phyloP scores from a whole-genome alignment of 2,797 vertebrate species.

The Chromobotia macracanthus region DNA sequence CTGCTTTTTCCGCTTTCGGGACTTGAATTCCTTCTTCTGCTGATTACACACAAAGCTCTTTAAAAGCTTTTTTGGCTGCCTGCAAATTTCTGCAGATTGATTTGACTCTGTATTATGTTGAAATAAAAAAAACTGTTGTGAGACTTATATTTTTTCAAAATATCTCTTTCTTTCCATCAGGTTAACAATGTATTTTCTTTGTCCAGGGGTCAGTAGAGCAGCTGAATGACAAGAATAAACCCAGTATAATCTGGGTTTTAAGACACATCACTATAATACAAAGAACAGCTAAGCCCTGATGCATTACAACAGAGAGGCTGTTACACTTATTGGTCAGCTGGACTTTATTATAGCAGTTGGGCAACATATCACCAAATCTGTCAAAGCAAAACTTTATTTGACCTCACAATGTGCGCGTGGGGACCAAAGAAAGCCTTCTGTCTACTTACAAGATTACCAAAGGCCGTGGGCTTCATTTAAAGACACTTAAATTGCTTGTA shows the following conservation, averaged over 20 bases:
- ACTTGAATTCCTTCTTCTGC: conserved; percentile 43
- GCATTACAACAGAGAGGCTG: neutral
- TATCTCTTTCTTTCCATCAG: conserved; percentile 8
- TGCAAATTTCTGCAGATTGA: conserved; percentile 56
- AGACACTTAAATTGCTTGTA: neutral
- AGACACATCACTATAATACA: conserved; percentile 15
- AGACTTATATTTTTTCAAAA: conserved; percentile 41
- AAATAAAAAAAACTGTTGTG: conserved; percentile 51
- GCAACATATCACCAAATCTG: neutral
- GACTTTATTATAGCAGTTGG: conserved; percentile 4
- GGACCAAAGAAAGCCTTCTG: neutral
- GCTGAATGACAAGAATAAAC: conserved; percentile 24
- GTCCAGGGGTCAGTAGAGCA: conserved; percentile 24
- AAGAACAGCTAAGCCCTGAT: neutral
- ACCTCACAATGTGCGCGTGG: neutral
- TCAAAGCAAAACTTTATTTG: neutral
- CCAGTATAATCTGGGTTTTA: conserved; percentile 16
- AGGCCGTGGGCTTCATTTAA: neutral
- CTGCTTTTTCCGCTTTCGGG: conserved; percentile 12
- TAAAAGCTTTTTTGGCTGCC: conserved; percentile 56
- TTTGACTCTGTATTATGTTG: conserved; percentile 54
- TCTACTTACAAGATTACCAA: neutral
- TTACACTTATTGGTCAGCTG: neutral
- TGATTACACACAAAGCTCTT: conserved; percentile 59
- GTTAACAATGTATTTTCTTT: conserved; percentile 41